Evolutionary conservation across 53 echinoderm and acorn worm genomes (phyloP).

Genomic region (Echinarachnius parma): DNA sequence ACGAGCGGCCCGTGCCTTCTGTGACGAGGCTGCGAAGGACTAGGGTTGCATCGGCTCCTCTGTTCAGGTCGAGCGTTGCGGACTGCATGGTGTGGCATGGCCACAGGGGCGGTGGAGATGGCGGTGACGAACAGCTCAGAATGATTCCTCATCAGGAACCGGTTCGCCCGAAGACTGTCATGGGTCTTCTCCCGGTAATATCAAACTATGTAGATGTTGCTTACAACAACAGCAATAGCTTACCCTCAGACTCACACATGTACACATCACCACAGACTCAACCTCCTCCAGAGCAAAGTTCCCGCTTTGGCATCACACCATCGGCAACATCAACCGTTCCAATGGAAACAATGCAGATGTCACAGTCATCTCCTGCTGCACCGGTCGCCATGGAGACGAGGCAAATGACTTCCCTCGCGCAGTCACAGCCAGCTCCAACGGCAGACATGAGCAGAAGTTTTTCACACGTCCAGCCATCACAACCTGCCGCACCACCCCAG

Average conservation of each 20-base stretch:
- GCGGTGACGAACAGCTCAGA: slow-evolving; percentile 17
- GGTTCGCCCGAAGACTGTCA: slow-evolving; percentile 66
- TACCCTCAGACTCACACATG: neutral
- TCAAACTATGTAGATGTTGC: neutral
- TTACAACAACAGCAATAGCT: neutral
- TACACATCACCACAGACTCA: neutral
- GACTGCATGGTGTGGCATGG: slow-evolving; percentile 82
- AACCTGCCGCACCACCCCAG: too few relatives aligned
- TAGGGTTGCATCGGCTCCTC: slow-evolving; percentile 72
- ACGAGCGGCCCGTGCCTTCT: slow-evolving; percentile 61
- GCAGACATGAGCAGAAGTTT: neutral
- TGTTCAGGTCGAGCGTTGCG: slow-evolving; percentile 75
- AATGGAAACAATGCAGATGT: slow-evolving; percentile 10
- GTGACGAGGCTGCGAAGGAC: slow-evolving; percentile 58
- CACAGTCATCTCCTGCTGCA: neutral
- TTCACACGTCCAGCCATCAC: too few relatives aligned
- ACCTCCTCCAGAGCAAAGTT: neutral
- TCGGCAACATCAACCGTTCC: slow-evolving; percentile 42
- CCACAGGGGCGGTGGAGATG: too few relatives aligned
- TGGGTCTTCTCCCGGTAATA: slow-evolving; percentile 54
- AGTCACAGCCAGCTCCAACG: too few relatives aligned
- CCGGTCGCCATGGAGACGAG: too few relatives aligned
- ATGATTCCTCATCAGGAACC: slow-evolving; percentile 2
- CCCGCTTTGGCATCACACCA: slow-evolving; percentile 29
- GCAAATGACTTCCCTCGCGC: too few relatives aligned